phyloP scores from a whole-genome alignment of 2,888 invertebrate genomes.

The Lasius platythorax region DNA sequence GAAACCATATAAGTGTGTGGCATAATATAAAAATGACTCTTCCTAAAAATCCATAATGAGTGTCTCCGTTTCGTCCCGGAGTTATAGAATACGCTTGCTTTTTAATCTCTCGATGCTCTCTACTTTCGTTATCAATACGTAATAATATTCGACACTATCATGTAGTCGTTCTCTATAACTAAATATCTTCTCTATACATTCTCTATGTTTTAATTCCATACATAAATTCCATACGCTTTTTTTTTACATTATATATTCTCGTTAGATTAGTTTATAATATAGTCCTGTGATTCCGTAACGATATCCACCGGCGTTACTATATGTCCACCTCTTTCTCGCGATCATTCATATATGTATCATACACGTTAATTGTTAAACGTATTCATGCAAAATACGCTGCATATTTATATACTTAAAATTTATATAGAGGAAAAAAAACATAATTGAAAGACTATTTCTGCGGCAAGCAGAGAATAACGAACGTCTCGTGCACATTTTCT shows the following conservation, averaged over 20 bases:
- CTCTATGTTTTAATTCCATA: conserved; percentile 55
- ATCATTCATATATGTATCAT: conserved; percentile 28
- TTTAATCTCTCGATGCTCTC: conserved; percentile 40
- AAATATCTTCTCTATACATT: conserved; percentile 67
- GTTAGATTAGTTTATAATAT: conserved; percentile 62
- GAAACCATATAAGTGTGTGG: conserved; percentile 59
- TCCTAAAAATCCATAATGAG: conserved; percentile 64
- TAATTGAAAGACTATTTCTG: conserved; percentile 65
- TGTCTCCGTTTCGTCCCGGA: conserved; percentile 51
- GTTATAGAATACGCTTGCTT: conserved; percentile 57
- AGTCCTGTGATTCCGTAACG: conserved; percentile 35
- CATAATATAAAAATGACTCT: conserved; percentile 73
- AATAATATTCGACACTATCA: conserved; percentile 63
- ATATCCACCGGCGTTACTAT: conserved; percentile 18
- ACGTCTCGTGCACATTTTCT: conserved; percentile 3
- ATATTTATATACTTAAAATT: conserved; percentile 49
- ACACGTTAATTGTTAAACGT: conserved; percentile 49
- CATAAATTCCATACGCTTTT: conserved; percentile 59
- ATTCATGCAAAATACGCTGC: conserved; percentile 20
- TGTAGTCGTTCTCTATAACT: conserved; percentile 60
- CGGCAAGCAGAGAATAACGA: conserved; percentile 38
- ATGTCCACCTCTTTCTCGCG: neutral
- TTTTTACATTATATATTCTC: conserved; percentile 54
- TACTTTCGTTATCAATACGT: conserved; percentile 58
- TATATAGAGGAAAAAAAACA: conserved; percentile 44